These are phyloP conservation scores for Hirtodrosophila cameraria DNA, from an alignment of 2,888 invertebrate species.

Conservation along the genomic window DNA sequence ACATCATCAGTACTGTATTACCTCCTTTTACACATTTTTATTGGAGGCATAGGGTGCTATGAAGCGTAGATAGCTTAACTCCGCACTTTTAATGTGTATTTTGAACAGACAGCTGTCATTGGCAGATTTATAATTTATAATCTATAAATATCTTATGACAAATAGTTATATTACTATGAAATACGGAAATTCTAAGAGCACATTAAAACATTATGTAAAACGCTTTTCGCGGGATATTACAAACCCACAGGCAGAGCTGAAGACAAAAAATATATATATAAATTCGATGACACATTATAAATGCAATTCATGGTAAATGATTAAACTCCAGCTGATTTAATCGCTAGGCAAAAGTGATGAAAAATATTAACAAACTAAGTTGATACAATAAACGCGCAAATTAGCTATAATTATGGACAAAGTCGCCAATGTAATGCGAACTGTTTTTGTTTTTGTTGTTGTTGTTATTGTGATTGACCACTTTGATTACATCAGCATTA, in stretches of 20 bases:
- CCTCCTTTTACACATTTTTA: too few relatives aligned
- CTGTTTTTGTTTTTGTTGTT: constrained; percentile 14
- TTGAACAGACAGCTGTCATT: background rate
- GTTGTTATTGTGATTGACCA: constrained; percentile 22
- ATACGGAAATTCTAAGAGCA: background rate
- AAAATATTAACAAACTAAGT: constrained; percentile 18
- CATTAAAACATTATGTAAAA: background rate
- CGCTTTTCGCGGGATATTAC: background rate
- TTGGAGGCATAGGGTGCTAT: too few relatives aligned
- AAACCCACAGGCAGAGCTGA: background rate
- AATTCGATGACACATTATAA: constrained; percentile 10
- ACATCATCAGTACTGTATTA: too few relatives aligned
- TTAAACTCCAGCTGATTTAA: constrained; percentile 21
- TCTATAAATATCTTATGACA: too few relatives aligned
- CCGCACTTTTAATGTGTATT: too few relatives aligned
- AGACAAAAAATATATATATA: background rate
- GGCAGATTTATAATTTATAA: too few relatives aligned
- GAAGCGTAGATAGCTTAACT: too few relatives aligned
- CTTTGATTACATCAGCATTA: constrained; percentile 51
- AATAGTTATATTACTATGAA: too few relatives aligned
- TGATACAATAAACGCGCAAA: constrained; percentile 53
- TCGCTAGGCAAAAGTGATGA: constrained; percentile 16
- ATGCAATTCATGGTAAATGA: constrained; percentile 31
- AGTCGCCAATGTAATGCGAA: constrained; percentile 29
- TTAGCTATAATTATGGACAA: constrained; percentile 56